These are phyloP conservation scores for Lochmaea crataegi DNA, from an alignment of 2,888 invertebrate genomes.

Conservation along the genomic window DNA sequence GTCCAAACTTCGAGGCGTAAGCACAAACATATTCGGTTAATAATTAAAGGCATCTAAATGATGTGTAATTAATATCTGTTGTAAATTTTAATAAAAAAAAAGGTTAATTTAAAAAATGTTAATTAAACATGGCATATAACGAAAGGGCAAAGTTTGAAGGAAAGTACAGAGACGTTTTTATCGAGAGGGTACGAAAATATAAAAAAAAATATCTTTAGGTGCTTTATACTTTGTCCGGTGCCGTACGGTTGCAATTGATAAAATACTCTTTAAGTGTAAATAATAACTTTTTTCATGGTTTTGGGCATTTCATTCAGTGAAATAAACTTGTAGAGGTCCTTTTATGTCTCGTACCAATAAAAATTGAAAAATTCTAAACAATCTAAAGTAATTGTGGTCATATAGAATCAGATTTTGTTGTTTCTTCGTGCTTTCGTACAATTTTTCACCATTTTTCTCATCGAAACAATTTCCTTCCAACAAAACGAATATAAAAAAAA, in stretches of 20 bases:
- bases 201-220: too few species aligned
- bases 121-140: conserved; percentile 43
- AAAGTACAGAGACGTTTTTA: background rate
- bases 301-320: too few species aligned
- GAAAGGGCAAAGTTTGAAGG: conserved; percentile 1
- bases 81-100: conserved; percentile 39
- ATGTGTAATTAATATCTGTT: conserved; percentile 52
- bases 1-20: background rate
- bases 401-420: too few species aligned
- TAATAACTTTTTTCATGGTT: too few species aligned
- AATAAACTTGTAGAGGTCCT: too few species aligned
- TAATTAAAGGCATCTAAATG: conserved; percentile 52
- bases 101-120: conserved; percentile 53
- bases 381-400: too few species aligned
- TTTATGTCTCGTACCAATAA: too few species aligned
- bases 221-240: too few species aligned
- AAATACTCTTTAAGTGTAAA: too few species aligned
- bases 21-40: background rate
- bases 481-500: conserved; percentile 18
- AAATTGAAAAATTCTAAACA: too few species aligned
- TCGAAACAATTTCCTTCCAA: background rate
- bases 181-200: background rate
- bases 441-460: background rate
- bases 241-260: too few species aligned
- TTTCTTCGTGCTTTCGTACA: background rate